Conservation (phyloP, 2,888 invertebrate genomes). For the Athalia rosae region DNA sequence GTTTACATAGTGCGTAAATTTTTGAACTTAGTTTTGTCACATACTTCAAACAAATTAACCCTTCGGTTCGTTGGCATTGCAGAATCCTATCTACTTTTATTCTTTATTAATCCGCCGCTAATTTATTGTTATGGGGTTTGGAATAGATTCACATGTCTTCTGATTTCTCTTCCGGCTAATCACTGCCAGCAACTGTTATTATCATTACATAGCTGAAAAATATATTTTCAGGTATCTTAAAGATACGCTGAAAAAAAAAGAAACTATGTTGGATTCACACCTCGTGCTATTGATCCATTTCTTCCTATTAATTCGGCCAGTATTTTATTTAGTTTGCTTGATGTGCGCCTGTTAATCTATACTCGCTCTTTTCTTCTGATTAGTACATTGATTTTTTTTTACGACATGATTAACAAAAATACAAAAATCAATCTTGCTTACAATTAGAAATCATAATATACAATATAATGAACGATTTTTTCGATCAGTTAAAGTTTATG, state of each 20-base stretch:
- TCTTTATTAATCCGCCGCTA: background rate
- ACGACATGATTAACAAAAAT: too few species aligned
- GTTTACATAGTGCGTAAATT: background rate
- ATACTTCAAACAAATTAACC: background rate
- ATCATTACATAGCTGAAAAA: conserved; percentile 3
- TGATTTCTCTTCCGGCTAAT: conserved; percentile 34
- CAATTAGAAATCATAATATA: too few species aligned
- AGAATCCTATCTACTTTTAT: conserved; percentile 10
- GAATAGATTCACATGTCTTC: conserved; percentile 33
- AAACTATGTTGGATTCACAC: background rate
- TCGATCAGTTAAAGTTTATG: too few species aligned
- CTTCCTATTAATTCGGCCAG: conserved; percentile 36
- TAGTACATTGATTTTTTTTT: conserved; percentile 24
- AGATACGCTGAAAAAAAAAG: background rate
- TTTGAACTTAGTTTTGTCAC: background rate
- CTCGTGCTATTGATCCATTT: background rate
- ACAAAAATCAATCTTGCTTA: background rate
- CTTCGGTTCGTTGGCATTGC: background rate
- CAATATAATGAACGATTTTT: too few species aligned
- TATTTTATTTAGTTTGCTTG: conserved; percentile 57
- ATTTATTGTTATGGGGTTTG: conserved; percentile 26
- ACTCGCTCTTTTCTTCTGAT: conserved; percentile 28
- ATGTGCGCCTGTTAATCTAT: conserved; percentile 55
- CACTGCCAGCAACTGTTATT: conserved; percentile 11
- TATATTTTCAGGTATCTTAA: background rate